These are phyloP conservation scores for Hecatera dysodea DNA, from an alignment of 2,888 invertebrate genomes.

Conservation along the genomic window DNA sequence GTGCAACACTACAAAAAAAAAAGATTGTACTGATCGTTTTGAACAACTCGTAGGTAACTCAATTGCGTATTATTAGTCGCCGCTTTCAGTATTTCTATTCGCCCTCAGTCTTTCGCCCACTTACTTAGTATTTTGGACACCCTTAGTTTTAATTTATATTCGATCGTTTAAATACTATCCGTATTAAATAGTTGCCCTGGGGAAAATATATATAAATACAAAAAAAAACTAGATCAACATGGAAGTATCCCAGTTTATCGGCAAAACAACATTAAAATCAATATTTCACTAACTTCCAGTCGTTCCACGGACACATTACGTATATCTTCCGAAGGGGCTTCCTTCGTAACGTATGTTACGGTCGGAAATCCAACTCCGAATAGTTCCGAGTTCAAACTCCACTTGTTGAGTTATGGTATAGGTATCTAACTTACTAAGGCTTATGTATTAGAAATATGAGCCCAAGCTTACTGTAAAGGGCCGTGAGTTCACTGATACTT, in stretches of 20 bases:
- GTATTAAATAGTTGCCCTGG: too few species aligned
- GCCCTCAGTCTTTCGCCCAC: too few species aligned
- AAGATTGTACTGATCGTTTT: too few species aligned
- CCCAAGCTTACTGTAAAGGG: slow-evolving; percentile 17
- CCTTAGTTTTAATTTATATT: too few species aligned
- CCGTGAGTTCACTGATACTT: not conserved
- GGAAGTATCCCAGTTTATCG: not conserved
- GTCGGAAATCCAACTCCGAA: slow-evolving; percentile 37
- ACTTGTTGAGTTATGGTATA: slow-evolving; percentile 51
- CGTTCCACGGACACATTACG: slow-evolving; percentile 5
- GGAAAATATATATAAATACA: too few species aligned
- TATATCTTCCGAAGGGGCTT: slow-evolving; percentile 22
- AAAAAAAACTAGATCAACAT: not conserved
- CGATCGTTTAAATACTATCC: too few species aligned
- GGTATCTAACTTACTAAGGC: slow-evolving; percentile 34
- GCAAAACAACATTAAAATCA: slow-evolving; percentile 14
- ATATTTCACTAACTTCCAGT: slow-evolving; percentile 29
- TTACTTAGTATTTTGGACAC: too few species aligned
- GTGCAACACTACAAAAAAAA: too few species aligned
- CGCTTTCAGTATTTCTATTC: too few species aligned
- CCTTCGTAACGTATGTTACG: slow-evolving; percentile 36
- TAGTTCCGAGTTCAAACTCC: slow-evolving; percentile 37
- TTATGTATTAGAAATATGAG: slow-evolving; percentile 35
- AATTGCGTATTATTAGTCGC: too few species aligned
- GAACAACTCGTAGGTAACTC: too few species aligned